phyloP scores from a whole-genome alignment of 2,888 invertebrate genomes.

The Cepaea hortensis region DNA sequence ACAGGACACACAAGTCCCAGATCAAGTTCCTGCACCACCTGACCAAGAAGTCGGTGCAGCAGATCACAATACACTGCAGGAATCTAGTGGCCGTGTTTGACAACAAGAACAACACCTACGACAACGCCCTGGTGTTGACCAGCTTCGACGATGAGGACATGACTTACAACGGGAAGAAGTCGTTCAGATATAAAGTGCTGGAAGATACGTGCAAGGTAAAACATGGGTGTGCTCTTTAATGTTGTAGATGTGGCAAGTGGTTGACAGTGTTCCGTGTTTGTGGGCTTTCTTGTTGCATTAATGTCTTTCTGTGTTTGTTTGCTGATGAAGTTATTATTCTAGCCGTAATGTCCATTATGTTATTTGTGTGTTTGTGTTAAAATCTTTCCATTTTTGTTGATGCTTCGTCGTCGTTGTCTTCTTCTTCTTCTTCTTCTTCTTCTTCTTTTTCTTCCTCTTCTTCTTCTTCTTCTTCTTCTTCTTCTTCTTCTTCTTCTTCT shows the following conservation, averaged over 20 bases:
- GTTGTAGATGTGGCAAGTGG: neutral
- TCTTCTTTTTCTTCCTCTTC: too few relatives aligned
- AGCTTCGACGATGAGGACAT: conserved; percentile 58
- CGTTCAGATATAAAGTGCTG: conserved; percentile 81
- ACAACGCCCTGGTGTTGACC: conserved; percentile 59
- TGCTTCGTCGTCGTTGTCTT: too few relatives aligned
- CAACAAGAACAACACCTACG: conserved; percentile 62
- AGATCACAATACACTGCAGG: conserved; percentile 89
- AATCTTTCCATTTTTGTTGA: too few relatives aligned
- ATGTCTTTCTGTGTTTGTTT: too few relatives aligned
- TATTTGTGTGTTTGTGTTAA: too few relatives aligned
- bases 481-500: too few relatives aligned
- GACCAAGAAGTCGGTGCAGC: conserved; percentile 86
- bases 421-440: too few relatives aligned
- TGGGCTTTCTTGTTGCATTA: too few relatives aligned
- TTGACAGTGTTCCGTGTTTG: too few relatives aligned
- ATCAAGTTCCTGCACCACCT: conserved; percentile 89
- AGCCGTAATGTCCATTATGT: too few relatives aligned
- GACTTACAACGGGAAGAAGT: conserved; percentile 56
- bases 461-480: too few relatives aligned
- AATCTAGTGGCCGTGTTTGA: conserved; percentile 89
- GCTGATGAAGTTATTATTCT: too few relatives aligned
- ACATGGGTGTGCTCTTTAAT: neutral
- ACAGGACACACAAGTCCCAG: conserved; percentile 91
- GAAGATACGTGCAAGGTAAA: conserved; percentile 90